Conservation (phyloP, 1,140 invertebrate species). For the Melipona quadrifasciata region DNA sequence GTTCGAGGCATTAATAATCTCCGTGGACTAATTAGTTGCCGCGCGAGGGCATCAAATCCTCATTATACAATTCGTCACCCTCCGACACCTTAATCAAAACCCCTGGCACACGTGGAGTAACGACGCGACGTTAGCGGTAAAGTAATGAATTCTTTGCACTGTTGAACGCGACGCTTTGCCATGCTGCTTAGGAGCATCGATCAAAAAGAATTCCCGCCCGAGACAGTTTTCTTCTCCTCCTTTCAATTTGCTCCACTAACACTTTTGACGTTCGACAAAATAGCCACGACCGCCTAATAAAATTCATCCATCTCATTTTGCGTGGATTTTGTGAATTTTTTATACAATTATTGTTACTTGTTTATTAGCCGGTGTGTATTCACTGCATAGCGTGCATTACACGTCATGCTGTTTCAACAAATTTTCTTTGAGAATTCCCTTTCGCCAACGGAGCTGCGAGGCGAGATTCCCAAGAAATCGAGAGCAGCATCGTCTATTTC, state of each 20-base stretch:
- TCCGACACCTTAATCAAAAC: constrained; percentile 71
- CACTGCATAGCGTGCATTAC: background rate
- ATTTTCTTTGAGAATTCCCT: too few relatives aligned
- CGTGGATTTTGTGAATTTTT: background rate
- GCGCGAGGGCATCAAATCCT: constrained; percentile 70
- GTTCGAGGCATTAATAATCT: constrained; percentile 58
- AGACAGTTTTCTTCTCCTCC: background rate
- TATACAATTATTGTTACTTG: background rate
- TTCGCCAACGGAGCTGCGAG: background rate
- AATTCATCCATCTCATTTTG: background rate
- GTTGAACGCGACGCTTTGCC: constrained; percentile 23
- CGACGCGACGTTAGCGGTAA: constrained; percentile 32
- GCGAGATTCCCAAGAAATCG: background rate
- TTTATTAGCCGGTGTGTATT: background rate
- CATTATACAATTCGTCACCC: constrained; percentile 71
- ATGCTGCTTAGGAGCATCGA: background rate
- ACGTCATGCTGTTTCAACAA: too few relatives aligned
- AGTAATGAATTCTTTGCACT: constrained; percentile 40
- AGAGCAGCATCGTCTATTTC: constrained; percentile 11
- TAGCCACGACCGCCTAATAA: too few relatives aligned
- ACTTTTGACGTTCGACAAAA: too few relatives aligned
- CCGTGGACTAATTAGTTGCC: constrained; percentile 65
- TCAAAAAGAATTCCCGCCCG: background rate
- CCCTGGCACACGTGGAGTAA: constrained; percentile 41
- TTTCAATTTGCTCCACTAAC: too few relatives aligned